Evolutionary conservation across 2,888 invertebrate genomes (phyloP).

Genomic region (Alitta virens): DNA sequence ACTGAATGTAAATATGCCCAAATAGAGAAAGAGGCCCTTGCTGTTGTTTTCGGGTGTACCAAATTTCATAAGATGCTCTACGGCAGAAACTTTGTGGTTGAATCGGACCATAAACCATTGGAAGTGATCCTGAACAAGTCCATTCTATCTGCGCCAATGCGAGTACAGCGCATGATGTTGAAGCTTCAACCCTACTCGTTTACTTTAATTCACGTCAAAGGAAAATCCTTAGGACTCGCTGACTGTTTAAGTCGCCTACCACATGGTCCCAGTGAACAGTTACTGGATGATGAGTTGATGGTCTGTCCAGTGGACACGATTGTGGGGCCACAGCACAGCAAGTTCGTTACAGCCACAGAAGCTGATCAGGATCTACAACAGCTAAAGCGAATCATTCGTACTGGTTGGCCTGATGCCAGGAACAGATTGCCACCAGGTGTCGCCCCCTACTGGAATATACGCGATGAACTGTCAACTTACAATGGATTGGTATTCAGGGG

Average conservation of each 20-base stretch:
- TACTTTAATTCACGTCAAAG: neutral
- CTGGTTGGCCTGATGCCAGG: neutral
- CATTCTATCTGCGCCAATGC: neutral
- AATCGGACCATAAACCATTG: neutral
- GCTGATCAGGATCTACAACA: neutral
- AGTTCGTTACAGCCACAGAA: neutral
- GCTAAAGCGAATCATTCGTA: neutral
- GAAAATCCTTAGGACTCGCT: neutral
- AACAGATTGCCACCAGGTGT: neutral
- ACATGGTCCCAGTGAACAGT: neutral
- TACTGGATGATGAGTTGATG: neutral
- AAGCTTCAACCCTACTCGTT: neutral
- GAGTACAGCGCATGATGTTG: neutral
- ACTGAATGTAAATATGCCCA: neutral
- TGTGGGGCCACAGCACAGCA: neutral
- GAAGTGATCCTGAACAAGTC: neutral
- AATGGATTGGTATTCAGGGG: neutral
- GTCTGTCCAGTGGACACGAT: neutral
- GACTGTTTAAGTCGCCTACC: neutral
- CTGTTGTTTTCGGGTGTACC: neutral
- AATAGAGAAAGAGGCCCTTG: neutral
- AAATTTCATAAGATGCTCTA: neutral
- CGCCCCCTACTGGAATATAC: neutral
- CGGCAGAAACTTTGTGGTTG: neutral
- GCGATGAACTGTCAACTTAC: neutral